These are phyloP conservation scores for Mungos mungo DNA, from an alignment of 2,113 vertebrate species.

Conservation along the genomic window DNA sequence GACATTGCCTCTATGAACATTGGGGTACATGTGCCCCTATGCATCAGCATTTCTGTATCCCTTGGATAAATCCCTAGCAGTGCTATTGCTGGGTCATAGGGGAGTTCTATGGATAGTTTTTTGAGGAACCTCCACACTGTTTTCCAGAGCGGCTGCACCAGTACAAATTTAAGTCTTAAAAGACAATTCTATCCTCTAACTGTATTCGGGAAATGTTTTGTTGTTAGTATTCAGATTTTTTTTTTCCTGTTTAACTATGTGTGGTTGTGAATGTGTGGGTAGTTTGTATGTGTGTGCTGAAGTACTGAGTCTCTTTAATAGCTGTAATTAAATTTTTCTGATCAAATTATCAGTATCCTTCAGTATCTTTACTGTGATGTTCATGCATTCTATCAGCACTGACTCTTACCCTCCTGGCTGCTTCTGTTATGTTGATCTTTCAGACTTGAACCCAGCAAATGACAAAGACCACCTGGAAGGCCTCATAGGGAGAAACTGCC, in stretches of 20 bases:
- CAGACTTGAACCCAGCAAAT: background rate
- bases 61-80: no score
- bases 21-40: no score
- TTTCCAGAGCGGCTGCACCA: background rate
- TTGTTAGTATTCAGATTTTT: background rate
- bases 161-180: background rate
- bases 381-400: background rate
- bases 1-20: no score
- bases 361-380: background rate
- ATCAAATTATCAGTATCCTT: background rate
- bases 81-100: no score
- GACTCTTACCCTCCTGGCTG: background rate
- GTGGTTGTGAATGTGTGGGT: background rate
- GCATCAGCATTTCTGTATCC: no score
- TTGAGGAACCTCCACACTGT: background rate
- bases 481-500: no score
- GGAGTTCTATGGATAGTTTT: no score
- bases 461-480: background rate
- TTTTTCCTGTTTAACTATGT: background rate
- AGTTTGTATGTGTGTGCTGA: background rate
- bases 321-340: background rate
- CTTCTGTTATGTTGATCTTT: background rate
- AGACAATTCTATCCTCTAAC: background rate
- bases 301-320: background rate
- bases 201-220: background rate